Evolutionary conservation across 1,140 invertebrate genomes (phyloP), one percentile per base, ranked within the genome.

Genomic region (Carcinoscorpius rotundicauda): DNA sequence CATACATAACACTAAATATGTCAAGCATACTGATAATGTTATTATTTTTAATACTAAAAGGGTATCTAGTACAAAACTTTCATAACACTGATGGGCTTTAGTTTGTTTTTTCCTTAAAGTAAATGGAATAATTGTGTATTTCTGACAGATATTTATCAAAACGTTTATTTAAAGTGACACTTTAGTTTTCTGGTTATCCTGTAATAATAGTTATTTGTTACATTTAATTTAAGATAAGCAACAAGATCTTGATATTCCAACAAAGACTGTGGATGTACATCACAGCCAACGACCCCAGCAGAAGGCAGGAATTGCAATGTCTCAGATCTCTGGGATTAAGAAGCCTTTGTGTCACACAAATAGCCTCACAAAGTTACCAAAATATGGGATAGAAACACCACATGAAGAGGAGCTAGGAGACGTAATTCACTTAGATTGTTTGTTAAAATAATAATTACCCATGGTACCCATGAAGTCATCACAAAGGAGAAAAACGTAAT

Each of bases 201-300:
- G 29, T 29, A 29, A 29, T 29, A 29, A 29, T 29, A 29, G 29
- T 29, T 2, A 29, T 29, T 29, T 29, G 29, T 29, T 29, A 29
- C 29, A 29, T 29, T 29, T 29, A 29, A 63, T 72, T 74, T 4
- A 81, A 96, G 93, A 97, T 79, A 96, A 97, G 79, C 92, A 96
- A 78, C 93, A 97, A 79, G 93, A 97, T 75, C 81, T 97, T 72
- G 94, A 97, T 84, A 87, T 71, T 84, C 86, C 66, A 89, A 91
- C 72, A 90, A 89, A 66, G 68, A 65, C 64, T 61, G 74, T 82
- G 82, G 72, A 85, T 86, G 72, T 86, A 87, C 65, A 10, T 61
- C 58, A 52, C 64, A 73, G 63, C 73, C 74, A 49, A 48, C 53
- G 51, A 72, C 62, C 66, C 48, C 57, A 66, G 66, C 55, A 60